Evolutionary conservation across 2,888 invertebrate species (phyloP).

Genomic region (Eremobia ochroleuca): DNA sequence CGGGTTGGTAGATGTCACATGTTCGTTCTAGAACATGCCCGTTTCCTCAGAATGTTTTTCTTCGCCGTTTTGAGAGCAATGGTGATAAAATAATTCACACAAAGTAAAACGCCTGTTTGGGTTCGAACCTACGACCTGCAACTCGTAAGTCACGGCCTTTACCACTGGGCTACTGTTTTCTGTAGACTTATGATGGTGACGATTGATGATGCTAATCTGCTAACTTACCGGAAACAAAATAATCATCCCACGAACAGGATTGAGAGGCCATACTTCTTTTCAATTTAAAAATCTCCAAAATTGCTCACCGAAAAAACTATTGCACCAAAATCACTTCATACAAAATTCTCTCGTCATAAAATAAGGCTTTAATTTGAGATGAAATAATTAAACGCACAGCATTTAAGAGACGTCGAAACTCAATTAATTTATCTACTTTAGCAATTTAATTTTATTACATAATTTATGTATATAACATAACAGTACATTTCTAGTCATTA

Average conservation of each 20-base stretch:
- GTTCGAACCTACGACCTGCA: too few species aligned
- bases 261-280: not conserved
- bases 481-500: constrained; percentile 62
- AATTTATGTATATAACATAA: constrained; percentile 70
- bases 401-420: constrained; percentile 55
- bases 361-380: constrained; percentile 47
- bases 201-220: not conserved
- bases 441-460: constrained; percentile 70
- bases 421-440: constrained; percentile 70
- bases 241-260: not conserved
- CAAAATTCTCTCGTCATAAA: constrained; percentile 43
- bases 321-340: constrained; percentile 14
- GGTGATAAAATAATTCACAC: too few species aligned
- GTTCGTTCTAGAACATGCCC: too few species aligned
- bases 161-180: too few species aligned
- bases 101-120: too few species aligned
- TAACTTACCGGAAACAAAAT: not conserved
- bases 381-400: constrained; percentile 59
- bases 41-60: too few species aligned
- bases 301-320: not conserved
- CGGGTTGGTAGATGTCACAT: too few species aligned
- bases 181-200: not conserved
- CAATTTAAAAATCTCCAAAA: not conserved
- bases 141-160: too few species aligned
- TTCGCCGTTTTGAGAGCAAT: too few species aligned